Evolutionary conservation across 2,797 vertebrate genomes (phyloP).

Genomic region (Schizothorax lantsangensis): DNA sequence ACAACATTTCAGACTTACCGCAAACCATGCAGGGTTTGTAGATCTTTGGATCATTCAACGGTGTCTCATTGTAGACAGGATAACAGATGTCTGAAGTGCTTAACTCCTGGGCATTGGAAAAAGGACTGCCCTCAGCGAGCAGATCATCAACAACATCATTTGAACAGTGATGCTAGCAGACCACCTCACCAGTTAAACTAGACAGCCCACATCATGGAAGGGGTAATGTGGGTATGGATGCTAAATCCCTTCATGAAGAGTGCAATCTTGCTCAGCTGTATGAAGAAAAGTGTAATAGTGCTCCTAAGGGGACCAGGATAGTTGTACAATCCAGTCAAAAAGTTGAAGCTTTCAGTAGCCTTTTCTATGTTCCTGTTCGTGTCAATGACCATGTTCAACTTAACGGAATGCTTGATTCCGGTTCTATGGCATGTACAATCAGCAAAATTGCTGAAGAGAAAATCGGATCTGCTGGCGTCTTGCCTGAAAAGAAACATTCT

Average conservation of each 20-base stretch:
- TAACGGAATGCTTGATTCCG: neutral
- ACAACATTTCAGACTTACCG: too few relatives aligned
- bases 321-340: neutral
- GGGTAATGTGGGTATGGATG: neutral
- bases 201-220: neutral
- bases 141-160: neutral
- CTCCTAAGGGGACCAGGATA: neutral
- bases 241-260: neutral
- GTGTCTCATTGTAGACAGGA: neutral
- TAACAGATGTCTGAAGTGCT: neutral
- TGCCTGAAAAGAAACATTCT: constrained; percentile 39
- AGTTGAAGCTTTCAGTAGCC: neutral
- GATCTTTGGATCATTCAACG: neutral
- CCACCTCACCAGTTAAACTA: neutral
- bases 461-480: neutral
- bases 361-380: neutral
- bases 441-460: constrained; percentile 29
- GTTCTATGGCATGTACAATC: constrained; percentile 6
- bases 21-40: too few relatives aligned
- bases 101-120: neutral
- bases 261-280: neutral
- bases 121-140: neutral
- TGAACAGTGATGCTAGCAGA: too few relatives aligned
- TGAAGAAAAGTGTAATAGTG: neutral
- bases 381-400: neutral